Evolutionary conservation across 2,113 vertebrate species (phyloP).

Genomic region (Reinhardtius hippoglossoides): DNA sequence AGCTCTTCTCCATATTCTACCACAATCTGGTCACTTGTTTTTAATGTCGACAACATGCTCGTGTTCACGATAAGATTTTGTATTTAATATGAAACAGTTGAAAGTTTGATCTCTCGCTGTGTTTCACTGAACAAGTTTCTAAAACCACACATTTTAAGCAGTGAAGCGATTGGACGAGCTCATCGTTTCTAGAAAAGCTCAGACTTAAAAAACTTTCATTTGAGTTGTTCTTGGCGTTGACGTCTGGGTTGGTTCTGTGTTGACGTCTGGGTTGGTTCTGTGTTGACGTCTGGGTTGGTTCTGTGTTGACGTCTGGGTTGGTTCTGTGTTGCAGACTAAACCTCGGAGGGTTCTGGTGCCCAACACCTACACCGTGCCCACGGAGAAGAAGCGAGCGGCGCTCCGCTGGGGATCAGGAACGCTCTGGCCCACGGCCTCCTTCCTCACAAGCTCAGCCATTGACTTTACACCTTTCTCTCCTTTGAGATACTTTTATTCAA

Average conservation of each 20-base stretch:
- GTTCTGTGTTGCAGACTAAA: constrained; percentile 68
- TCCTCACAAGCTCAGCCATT: constrained; percentile 71
- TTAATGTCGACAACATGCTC: too few species aligned
- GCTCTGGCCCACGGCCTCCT: constrained; percentile 85
- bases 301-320: neutral
- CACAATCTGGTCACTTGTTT: too few species aligned
- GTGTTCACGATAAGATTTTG: too few species aligned
- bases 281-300: constrained; percentile 19
- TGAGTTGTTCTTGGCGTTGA: neutral
- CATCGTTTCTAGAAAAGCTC: too few species aligned
- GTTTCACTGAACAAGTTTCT: too few species aligned
- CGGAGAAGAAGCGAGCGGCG: constrained; percentile 87
- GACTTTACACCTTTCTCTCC: constrained; percentile 19
- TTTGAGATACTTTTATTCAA: constrained; percentile 20
- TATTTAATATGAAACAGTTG: too few species aligned
- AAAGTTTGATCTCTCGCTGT: too few species aligned
- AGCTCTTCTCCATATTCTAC: too few species aligned
- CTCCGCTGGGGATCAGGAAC: constrained; percentile 88
- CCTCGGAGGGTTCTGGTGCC: constrained; percentile 76
- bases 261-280: neutral
- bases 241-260: neutral
- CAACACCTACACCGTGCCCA: constrained; percentile 89
- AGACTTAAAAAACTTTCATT: too few species aligned
- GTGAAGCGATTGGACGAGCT: too few species aligned
- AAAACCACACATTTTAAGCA: too few species aligned